phyloP scores from a whole-genome alignment of 2,113 vertebrate species.

The Eretmochelys imbricata region DNA sequence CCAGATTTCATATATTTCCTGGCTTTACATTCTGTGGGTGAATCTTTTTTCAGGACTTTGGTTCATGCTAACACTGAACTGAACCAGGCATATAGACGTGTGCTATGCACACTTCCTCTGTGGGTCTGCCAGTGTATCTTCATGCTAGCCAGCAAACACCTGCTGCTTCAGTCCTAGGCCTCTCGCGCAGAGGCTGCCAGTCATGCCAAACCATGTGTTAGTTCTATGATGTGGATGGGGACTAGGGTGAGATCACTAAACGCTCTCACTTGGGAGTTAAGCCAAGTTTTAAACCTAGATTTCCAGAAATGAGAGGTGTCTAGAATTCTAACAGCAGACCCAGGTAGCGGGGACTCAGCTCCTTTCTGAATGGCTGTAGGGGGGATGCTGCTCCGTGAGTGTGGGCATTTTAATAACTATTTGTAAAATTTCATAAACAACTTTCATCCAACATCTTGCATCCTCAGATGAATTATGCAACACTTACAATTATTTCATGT shows the following conservation, averaged over 20 bases:
- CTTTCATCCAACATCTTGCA: neutral
- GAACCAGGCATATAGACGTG: neutral
- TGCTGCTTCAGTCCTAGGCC: neutral
- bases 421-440: constrained; percentile 16
- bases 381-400: constrained; percentile 4
- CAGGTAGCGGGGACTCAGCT: neutral
- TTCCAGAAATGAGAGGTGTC: neutral
- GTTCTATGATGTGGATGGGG: neutral
- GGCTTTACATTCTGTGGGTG: neutral
- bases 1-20: neutral
- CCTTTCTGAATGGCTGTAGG: neutral
- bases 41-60: constrained; percentile 19
- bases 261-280: neutral
- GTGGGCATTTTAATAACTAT: constrained; percentile 11
- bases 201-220: neutral
- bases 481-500: constrained; percentile 7
- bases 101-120: neutral
- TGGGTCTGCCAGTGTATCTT: neutral
- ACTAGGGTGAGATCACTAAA: neutral
- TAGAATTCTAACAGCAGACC: neutral
- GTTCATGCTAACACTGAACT: neutral
- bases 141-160: neutral
- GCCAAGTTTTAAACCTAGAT: neutral
- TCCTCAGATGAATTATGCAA: constrained; percentile 47
- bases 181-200: neutral